Base-by-base conservation (phyloP, 2,797 vertebrate genomes). In the Fringilla coelebs region DNA sequence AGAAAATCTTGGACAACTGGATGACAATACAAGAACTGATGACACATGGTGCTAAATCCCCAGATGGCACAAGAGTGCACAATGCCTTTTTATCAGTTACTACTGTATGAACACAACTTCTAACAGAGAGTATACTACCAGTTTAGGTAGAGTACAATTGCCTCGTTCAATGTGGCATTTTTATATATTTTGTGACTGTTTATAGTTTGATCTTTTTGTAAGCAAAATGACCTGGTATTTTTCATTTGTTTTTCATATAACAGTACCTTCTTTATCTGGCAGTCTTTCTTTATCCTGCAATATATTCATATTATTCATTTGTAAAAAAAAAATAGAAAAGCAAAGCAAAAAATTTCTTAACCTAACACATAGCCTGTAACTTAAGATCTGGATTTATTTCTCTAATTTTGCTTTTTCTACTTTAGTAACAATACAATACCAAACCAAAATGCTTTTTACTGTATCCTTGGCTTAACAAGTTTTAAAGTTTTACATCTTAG, bases 91-190 rank as follows among this genome's bases (percentile, higher is more conserved):
- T 99, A 94, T 99, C 99, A 62, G 99, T 99, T 97, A 99, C 99
- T 97, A 99, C 99, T 94, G 99, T 99, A 98, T 99, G 98, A 97
- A 92, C 24, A 13, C 89, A 81, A 31, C 94, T 95, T 89, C 85
- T 89, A 91, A 89, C 96, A 98, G 93, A 84, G 92, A 97, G 97
- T 94, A 96, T 96, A 98, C 98, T 99, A 99, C 98, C 99, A 98
- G 96, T 98, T 98, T 98, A 87, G 99, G 99, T 99, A 99, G 97
- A 97, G 98, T 98, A 98, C 98, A 95, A 98, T 99, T 98, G 99
- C 99, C 99, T 99, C 99, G 99, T 99, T 99, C 98, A 99, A 99
- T 98, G 99, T 98, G 99, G 99, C 99, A 76, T 98, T 99, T 99
- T 99, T 99, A 99, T 99, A 98, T 99, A 99, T 99, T 99, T 99